Evolutionary conservation across 23 tunicate genomes (phyloP), one percentile per base, ranked within the genome.

Genomic region (Diplosoma virens): DNA sequence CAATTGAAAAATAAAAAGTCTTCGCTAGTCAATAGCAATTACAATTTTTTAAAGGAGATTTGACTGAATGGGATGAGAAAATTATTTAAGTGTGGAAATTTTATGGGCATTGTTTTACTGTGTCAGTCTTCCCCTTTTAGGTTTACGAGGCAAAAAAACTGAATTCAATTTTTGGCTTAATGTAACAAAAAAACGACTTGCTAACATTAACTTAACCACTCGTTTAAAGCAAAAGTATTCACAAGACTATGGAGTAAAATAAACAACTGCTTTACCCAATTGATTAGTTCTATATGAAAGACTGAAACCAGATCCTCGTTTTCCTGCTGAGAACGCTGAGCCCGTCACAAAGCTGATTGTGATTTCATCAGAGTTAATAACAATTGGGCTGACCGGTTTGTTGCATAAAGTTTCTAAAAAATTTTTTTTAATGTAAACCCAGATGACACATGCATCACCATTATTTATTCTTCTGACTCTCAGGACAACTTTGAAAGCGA

Each of bases 271-370:
- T 54, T n/a, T 65, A 75, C 81, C 81, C 28, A 34, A 33, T 32
- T 75, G 80, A 36, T 68, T 71, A 9, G 84, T 80, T 3, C n/a
- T 32, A 48, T 85, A 85, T 0, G 28, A 3, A 16, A 85, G 47
- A 47, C 76, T 66, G 37, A 85, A 85, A 0, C 91, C 91, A 1
- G 73, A 72, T 60, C 91, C 91, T 35, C 91, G 48, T 27, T 36
- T 22, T 20, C 79, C 75, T 6, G 84, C 80, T 27, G 71, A 26
- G 30, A 58, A 33, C 25, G 60, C 31, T 16, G 64, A 34, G 1
- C 58, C 84, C 30, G 84, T 79, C 32, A 45, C 3, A 54, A 85
- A 85, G 2, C 85, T 47, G 28, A 85, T 24, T 4, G 91, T 85
- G 26, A 79, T 79, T 70, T 79, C 60, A 18, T 75, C 27, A 16